These are phyloP conservation scores for Acanthopagrus latus DNA, from an alignment of 2,797 vertebrate genomes.

Conservation along the genomic window DNA sequence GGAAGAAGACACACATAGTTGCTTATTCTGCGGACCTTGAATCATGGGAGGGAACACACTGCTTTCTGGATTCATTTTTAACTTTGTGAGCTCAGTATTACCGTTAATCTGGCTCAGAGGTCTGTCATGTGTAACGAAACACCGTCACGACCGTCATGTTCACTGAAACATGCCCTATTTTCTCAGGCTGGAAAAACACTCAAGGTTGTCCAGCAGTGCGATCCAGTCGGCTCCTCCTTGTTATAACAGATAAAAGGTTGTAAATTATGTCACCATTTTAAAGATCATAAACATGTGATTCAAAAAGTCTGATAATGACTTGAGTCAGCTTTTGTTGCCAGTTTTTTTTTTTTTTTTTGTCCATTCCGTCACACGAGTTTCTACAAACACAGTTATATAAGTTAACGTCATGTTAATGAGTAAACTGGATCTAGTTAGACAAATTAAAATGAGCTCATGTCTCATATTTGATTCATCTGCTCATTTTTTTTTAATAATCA, in stretches of 20 bases:
- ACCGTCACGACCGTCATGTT: conserved; percentile 18
- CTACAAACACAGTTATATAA: conserved; percentile 28
- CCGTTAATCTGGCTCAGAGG: conserved; percentile 7
- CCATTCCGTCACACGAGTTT: conserved; percentile 32
- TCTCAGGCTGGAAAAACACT: conserved; percentile 58
- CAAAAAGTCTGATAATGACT: neutral
- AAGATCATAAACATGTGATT: conserved; percentile 43
- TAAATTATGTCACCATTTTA: conserved; percentile 41
- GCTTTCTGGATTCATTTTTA: conserved; percentile 63
- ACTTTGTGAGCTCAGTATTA: conserved; percentile 49
- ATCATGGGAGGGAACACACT: conserved; percentile 50
- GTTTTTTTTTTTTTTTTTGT: neutral
- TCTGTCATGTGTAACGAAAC: neutral
- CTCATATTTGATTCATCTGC: neutral
- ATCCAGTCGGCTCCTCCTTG: conserved; percentile 35
- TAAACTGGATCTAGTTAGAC: conserved; percentile 6
- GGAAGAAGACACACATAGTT: conserved; percentile 21
- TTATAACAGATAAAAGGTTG: conserved; percentile 66
- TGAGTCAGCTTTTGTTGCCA: conserved; percentile 8
- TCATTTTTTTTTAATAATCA: neutral
- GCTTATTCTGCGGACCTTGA: conserved; percentile 72
- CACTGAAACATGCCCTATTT: conserved; percentile 33
- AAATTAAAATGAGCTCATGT: conserved; percentile 4
- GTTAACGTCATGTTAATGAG: conserved; percentile 32
- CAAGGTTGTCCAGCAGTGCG: conserved; percentile 43